Conservation (phyloP, 2,888 invertebrate genomes). For the Cynaeus angustus region DNA sequence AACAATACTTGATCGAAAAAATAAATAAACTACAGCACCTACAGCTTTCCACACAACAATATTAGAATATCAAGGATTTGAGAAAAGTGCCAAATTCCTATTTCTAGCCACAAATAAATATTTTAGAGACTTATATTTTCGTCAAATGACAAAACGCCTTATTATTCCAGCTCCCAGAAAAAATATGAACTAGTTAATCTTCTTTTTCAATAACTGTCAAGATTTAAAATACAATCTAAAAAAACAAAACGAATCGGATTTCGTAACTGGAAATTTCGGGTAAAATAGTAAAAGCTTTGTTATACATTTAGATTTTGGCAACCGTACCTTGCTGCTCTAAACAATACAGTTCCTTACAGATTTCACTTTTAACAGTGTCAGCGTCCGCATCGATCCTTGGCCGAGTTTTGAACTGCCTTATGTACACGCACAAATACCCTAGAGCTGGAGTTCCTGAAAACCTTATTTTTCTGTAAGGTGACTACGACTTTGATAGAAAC, state of each 20-base stretch:
- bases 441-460: not conserved
- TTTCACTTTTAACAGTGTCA: conserved; percentile 42
- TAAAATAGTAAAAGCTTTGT: not conserved
- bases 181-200: not conserved
- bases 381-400: conserved; percentile 42
- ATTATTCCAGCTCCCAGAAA: too few species aligned
- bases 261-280: not conserved
- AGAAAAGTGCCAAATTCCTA: too few species aligned
- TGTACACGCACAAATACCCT: conserved; percentile 1
- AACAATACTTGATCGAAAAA: too few species aligned
- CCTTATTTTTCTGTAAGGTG: too few species aligned
- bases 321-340: too few species aligned
- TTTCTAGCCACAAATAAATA: too few species aligned
- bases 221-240: not conserved
- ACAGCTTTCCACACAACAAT: too few species aligned
- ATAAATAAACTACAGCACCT: too few species aligned
- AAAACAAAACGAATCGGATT: not conserved
- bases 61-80: too few species aligned
- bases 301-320: not conserved
- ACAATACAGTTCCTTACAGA: conserved; percentile 7
- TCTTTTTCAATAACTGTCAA: not conserved
- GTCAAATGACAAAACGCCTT: too few species aligned
- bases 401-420: conserved; percentile 28
- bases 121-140: too few species aligned
- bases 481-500: too few species aligned